Base-by-base conservation (phyloP, 2,797 vertebrate species). In the Lithobates sylvaticus region DNA sequence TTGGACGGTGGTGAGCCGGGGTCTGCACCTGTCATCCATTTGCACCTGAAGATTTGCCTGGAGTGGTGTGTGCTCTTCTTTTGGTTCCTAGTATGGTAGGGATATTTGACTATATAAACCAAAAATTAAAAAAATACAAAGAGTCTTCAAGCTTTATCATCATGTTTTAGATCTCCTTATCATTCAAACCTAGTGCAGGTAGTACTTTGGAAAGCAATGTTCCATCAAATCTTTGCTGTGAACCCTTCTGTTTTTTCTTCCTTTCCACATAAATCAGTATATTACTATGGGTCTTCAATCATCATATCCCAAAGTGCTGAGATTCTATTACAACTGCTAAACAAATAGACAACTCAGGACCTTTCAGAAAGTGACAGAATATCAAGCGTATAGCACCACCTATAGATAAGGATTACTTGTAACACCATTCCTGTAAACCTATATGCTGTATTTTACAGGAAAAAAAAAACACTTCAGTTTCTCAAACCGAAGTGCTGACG, bases 361-460 rank as follows among this genome's bases (percentile, higher is more conserved):
- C 13, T 32, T 36, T 81, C 27, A 36, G 44, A 4, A 61, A 61
- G 58, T 69, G 39, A 79, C 65, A 47, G 27, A 8, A 50, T 79
- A 32, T 29, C 64, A 79, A 50, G 64, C 65, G 34, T 54, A 23
- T 26, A 71, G 78, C 78, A 71, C 44, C 78, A 71, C 44, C 78
- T 81, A 58, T 71, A 71, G 78, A 68, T 70, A 81, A 15, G 18
- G 50, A 47, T 26, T 5, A 36, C 21, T 23, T 54, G 42, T 79
- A 42, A 47, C 39, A 50, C 7, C n/a, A 80, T 8, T 34, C 10
- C 12, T 47, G 32, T 54, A 71, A 71, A 54, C 12, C 36, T 42
- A 34, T 71, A 27, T 21, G 10, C 13, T 12, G 21, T 15, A 15
- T 70, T 81, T 81, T 26, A 27, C 1, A 72, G 34, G 15, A 7